phyloP scores from a whole-genome alignment of 1,140 invertebrate species.

The Drosophila tsacasi region DNA sequence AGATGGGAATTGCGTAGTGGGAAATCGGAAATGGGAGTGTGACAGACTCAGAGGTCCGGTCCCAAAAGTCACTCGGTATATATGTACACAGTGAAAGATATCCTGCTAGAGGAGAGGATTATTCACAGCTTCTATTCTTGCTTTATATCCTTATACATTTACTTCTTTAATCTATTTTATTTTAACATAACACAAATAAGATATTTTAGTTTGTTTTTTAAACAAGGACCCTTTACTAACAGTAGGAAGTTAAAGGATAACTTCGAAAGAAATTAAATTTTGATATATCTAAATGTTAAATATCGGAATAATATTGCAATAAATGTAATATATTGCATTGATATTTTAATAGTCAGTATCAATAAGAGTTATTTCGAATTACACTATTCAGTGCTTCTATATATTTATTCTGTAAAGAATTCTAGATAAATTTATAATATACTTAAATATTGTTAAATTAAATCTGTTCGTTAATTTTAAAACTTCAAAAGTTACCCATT shows the following conservation, averaged over 20 bases:
- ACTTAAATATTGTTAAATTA: no score
- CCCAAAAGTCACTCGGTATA: constrained; percentile 12
- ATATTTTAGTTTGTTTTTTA: neutral
- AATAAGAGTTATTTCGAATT: no score
- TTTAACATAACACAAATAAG: neutral
- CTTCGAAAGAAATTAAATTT: no score
- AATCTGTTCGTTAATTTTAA: neutral
- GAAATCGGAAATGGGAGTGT: constrained; percentile 10
- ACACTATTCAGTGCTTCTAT: no score
- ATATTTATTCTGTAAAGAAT: no score
- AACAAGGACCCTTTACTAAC: no score
- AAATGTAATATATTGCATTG: no score
- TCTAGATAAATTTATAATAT: no score
- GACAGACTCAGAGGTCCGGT: constrained; percentile 8
- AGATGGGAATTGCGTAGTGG: constrained; percentile 15
- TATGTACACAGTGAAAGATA: neutral
- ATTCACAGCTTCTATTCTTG: neutral
- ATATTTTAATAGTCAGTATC: no score
- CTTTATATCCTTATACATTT: neutral
- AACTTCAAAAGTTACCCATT: neutral
- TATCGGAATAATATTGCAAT: no score
- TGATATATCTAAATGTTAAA: no score
- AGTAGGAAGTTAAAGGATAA: no score
- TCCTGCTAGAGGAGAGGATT: neutral
- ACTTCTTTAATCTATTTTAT: neutral